Conservation (phyloP, 2,888 invertebrate species). For the Euplexia lucipara region DNA sequence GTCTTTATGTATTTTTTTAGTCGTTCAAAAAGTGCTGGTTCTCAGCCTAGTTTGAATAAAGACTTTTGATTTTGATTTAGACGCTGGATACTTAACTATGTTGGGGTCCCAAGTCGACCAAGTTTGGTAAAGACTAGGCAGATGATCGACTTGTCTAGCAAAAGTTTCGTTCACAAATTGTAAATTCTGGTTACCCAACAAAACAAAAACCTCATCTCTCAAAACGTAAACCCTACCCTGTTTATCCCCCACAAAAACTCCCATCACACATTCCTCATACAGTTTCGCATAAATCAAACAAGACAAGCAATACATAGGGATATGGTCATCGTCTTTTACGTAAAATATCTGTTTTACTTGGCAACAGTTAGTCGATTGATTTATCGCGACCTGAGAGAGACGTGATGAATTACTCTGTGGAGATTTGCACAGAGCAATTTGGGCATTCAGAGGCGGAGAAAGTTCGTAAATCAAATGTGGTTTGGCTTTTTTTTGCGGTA, state of each 20-base stretch:
- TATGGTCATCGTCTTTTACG: slow-evolving; percentile 77
- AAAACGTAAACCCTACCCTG: neutral
- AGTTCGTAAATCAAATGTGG: slow-evolving; percentile 51
- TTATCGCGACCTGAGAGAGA: slow-evolving; percentile 78
- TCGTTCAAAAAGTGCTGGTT: too few species aligned
- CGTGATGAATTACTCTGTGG: slow-evolving; percentile 85
- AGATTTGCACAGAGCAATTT: slow-evolving; percentile 79
- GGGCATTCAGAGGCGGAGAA: slow-evolving; percentile 56
- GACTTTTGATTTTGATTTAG: too few species aligned
- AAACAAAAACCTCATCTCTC: slow-evolving; percentile 7
- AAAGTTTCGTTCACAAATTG: neutral
- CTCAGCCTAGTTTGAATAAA: too few species aligned
- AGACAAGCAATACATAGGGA: slow-evolving; percentile 57
- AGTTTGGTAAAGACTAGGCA: too few species aligned
- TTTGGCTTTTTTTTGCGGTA: slow-evolving; percentile 8
- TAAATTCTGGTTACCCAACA: neutral
- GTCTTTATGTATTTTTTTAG: too few species aligned
- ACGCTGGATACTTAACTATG: too few species aligned
- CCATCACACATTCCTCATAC: slow-evolving; percentile 52
- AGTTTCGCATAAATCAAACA: slow-evolving; percentile 58
- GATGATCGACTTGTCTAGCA: too few species aligned
- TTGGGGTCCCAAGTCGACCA: too few species aligned
- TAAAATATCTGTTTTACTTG: slow-evolving; percentile 83
- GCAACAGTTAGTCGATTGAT: slow-evolving; percentile 85
- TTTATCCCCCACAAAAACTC: neutral